phyloP scores from a whole-genome alignment of 1,140 invertebrate genomes.

The Papilio helenus region DNA sequence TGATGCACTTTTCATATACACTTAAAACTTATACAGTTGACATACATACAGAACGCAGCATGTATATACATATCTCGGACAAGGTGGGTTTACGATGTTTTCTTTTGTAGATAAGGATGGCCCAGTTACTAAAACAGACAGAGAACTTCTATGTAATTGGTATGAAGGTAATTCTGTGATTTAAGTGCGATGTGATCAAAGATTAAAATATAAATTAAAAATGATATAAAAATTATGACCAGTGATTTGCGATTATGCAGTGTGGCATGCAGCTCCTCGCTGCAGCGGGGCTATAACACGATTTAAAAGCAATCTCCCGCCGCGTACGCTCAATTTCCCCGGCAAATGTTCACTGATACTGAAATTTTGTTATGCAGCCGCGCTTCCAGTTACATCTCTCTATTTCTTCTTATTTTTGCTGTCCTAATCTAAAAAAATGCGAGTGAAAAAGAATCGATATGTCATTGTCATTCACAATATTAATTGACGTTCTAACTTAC shows the following conservation, averaged over 20 bases:
- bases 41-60: no score
- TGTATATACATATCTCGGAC: no score
- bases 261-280: constrained; percentile 42
- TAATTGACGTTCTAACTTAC: no score
- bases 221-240: neutral
- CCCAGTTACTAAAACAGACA: no score
- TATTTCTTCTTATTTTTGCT: neutral
- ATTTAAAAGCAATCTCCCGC: constrained; percentile 74
- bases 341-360: constrained; percentile 49
- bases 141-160: neutral
- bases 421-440: neutral
- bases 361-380: constrained; percentile 30
- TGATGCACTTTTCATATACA: no score
- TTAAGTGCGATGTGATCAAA: neutral
- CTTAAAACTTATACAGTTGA: no score
- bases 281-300: constrained; percentile 60
- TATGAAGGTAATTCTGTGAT: neutral
- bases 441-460: neutral
- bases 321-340: constrained; percentile 66
- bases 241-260: constrained; percentile 17
- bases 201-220: neutral
- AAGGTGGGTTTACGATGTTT: no score
- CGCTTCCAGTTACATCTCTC: neutral
- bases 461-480: no score
- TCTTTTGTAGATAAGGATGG: no score